Conservation (phyloP, 2,113 vertebrate species). For the Heterocephalus glaber region DNA sequence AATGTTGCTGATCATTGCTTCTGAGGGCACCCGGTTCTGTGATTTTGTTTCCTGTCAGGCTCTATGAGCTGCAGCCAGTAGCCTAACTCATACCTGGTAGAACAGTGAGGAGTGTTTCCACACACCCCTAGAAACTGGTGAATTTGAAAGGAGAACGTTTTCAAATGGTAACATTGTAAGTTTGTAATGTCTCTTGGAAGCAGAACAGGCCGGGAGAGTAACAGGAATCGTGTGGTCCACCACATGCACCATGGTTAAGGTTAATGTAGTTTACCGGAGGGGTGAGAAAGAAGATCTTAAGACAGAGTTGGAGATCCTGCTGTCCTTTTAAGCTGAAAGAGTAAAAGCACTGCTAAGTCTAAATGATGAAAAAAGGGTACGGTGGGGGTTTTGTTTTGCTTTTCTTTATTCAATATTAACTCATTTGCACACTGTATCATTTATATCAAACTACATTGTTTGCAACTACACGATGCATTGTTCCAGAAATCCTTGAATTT, state of each 20-base stretch:
- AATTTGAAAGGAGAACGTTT: neutral
- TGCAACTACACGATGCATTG: neutral
- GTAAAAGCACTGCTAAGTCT: neutral
- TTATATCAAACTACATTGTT: neutral
- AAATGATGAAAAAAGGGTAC: neutral
- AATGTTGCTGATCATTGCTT: neutral
- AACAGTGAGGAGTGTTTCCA: neutral
- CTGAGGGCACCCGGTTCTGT: neutral
- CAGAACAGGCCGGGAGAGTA: fast-evolving
- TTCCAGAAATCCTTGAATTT: neutral
- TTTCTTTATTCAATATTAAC: neutral
- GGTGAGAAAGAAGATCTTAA: fast-evolving
- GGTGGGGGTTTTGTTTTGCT: neutral
- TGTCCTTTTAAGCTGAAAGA: neutral
- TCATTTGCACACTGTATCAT: neutral
- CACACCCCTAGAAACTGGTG: neutral
- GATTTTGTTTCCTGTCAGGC: neutral
- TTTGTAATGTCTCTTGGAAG: neutral
- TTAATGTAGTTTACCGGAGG: neutral
- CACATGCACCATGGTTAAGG: fast-evolving
- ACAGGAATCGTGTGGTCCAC: no score
- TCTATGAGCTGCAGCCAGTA: neutral
- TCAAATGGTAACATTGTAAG: neutral
- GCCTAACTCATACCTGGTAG: neutral
- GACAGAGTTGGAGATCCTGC: no score